Evolutionary conservation across 2,888 invertebrate genomes (phyloP), one percentile per base, ranked within the genome.

Genomic region (Selenia dentaria): DNA sequence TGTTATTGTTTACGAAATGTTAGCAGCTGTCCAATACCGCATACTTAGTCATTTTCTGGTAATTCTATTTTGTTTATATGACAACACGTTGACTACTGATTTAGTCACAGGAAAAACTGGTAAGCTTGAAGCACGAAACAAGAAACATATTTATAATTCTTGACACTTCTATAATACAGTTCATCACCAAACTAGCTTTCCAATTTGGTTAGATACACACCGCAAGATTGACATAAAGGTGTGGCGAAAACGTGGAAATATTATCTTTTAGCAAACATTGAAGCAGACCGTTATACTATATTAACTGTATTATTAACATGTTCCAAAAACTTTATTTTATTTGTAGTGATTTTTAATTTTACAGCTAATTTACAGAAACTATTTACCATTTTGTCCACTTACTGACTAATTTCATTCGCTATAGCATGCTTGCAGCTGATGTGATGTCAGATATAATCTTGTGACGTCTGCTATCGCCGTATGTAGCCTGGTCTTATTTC

Each of bases 381-480:
- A n/a, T n/a, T n/a, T n/a, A n/a, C n/a, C n/a, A n/a, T n/a, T 16
- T 16, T 16, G 4, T 4, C 16, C 2, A 22, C 6, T n/a, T 22
- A 11, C 11, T 10, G 1, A 11, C 6, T 11, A 11, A 11, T 9
- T 3, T 11, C 11, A 3, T 20, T 40, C 40, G 50, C 41, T 43
- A 38, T 34, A 22, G 31, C 24, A 2, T 52, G 54, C 53, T 41
- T 32, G 51, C 51, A 55, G 51, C 43, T 36, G 38, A 46, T 41
- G 39, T 20, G 16, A 55, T 55, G 40, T 43, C 27, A 53, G 48
- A 59, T 54, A 54, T n/a, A 47, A 28, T 43, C 40, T 37, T 46
- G 49, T 51, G 48, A 51, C 36, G 20, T 5, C 29, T 14, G 36
- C 50, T 54, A 47, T 52, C 40, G 43, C 33, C 5, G 8, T 25